Conservation (phyloP, 1,140 invertebrate species). For the Drosophila sp. region DNA sequence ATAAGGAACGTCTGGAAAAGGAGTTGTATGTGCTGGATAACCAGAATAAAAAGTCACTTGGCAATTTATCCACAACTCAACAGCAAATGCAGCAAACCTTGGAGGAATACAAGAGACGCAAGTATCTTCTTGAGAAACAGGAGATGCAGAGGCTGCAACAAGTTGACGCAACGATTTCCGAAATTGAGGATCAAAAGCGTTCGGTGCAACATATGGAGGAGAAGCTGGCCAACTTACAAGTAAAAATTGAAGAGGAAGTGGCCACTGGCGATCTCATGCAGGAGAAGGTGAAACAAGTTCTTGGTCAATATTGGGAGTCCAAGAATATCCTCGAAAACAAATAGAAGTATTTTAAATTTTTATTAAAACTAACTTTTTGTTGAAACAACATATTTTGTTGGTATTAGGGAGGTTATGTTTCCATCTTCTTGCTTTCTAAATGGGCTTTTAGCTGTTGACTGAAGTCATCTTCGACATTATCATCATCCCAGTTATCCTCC, state of each 20-base stretch:
- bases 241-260: background rate
- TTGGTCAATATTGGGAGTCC: conserved; percentile 32
- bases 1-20: conserved; percentile 33
- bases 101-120: conserved; percentile 25
- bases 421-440: conserved; percentile 82
- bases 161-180: conserved; percentile 8
- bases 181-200: background rate
- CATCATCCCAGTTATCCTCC: conserved; percentile 99
- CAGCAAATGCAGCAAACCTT: conserved; percentile 10
- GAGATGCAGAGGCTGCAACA: conserved; percentile 25
- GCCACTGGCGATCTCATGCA: background rate
- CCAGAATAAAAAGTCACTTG: conserved; percentile 15
- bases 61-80: conserved; percentile 19
- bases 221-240: background rate
- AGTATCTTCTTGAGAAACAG: conserved; percentile 21
- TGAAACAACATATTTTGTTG: conserved; percentile 37
- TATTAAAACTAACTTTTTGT: conserved; percentile 39
- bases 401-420: conserved; percentile 60
- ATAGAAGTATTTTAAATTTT: conserved; percentile 12
- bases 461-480: conserved; percentile 99
- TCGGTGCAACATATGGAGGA: conserved; percentile 1
- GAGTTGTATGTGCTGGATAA: background rate
- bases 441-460: conserved; percentile 92
- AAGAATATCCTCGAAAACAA: background rate
- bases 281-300: conserved; percentile 16